Conservation (phyloP, 2,888 invertebrate genomes). For the Drosophila silvestris region DNA sequence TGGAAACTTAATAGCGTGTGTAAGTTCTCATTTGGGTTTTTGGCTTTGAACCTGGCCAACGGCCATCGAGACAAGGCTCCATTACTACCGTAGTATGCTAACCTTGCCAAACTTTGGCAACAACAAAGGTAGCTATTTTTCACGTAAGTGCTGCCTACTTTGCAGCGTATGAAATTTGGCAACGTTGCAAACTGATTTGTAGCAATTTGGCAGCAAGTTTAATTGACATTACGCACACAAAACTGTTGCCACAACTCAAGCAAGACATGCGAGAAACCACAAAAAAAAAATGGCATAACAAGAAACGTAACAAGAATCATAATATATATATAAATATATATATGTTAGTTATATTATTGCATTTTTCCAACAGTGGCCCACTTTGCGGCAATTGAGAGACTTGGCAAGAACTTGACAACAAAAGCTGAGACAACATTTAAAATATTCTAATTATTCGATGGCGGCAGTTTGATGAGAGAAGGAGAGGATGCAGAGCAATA, state of each 20-base stretch:
- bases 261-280: neutral
- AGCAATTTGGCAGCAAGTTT: conserved; percentile 9
- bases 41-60: conserved; percentile 50
- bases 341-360: neutral
- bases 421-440: neutral
- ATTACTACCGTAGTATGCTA: neutral
- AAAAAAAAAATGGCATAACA: neutral
- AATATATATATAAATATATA: neutral
- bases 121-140: no score
- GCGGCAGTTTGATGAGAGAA: neutral
- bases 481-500: no score
- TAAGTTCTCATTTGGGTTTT: conserved; percentile 51
- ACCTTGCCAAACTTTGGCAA: neutral
- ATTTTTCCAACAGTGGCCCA: neutral
- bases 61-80: conserved; percentile 2
- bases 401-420: neutral
- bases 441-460: neutral
- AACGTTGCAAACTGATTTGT: conserved; percentile 1
- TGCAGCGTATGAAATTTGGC: conserved; percentile 16
- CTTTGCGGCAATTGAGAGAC: neutral
- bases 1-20: conserved; percentile 40
- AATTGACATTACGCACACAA: neutral
- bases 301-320: neutral
- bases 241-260: neutral
- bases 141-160: conserved; percentile 31